A percentile compares a stretch with the other conserved stretches of the same genome.
These are phyloP conservation scores for Dioctria linearis DNA, from an alignment of 2,888 invertebrate species.

Conservation along the genomic window DNA sequence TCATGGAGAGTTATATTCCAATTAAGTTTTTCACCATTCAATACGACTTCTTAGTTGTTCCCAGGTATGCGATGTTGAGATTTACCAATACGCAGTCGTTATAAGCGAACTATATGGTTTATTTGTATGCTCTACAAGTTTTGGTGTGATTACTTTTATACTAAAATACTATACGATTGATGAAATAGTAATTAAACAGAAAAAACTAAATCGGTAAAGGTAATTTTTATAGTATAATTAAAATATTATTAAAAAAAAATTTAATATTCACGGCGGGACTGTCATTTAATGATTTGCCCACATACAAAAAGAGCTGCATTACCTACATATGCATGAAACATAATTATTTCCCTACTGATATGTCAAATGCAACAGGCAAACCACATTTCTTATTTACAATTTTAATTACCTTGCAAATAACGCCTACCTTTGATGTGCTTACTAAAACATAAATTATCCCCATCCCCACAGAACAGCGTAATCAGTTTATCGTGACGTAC, in stretches of 20 bases:
- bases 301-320: background rate
- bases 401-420: background rate
- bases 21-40: conserved; percentile 15
- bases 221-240: too few relatives aligned
- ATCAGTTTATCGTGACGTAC: background rate
- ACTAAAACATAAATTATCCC: background rate
- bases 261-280: too few relatives aligned
- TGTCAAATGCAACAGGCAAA: background rate
- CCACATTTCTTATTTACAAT: background rate
- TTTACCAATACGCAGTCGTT: too few relatives aligned
- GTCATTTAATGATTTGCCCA: background rate
- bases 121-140: too few relatives aligned
- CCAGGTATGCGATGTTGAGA: background rate
- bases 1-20: conserved; percentile 30
- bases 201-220: too few relatives aligned
- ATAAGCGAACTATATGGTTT: too few relatives aligned
- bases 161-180: too few relatives aligned
- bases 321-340: background rate
- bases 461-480: background rate
- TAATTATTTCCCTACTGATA: background rate
- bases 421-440: background rate
- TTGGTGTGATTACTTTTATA: too few relatives aligned
- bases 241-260: too few relatives aligned
- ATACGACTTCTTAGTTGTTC: background rate
- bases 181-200: too few relatives aligned